phyloP scores from a whole-genome alignment of 2,888 invertebrate genomes.

The Cistogaster globosa region DNA sequence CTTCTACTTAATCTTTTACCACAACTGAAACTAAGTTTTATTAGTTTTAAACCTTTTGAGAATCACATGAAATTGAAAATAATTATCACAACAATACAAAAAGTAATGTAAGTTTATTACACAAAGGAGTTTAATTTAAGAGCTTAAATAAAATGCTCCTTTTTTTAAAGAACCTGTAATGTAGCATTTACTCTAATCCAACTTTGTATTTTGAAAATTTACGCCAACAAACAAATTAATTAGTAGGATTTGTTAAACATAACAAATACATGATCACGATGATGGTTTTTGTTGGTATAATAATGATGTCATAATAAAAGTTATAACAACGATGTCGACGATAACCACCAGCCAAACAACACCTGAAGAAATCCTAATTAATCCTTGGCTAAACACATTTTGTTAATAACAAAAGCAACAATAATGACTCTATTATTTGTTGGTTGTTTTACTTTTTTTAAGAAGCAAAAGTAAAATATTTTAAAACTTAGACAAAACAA shows the following conservation, averaged over 20 bases:
- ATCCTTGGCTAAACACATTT: slow-evolving; percentile 63
- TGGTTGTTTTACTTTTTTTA: not conserved
- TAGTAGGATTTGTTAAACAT: slow-evolving; percentile 69
- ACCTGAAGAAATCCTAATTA: slow-evolving; percentile 70
- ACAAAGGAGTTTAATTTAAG: not conserved
- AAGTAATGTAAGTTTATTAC: not conserved
- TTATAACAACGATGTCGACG: slow-evolving; percentile 59
- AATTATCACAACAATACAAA: slow-evolving; percentile 20
- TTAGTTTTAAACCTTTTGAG: not conserved
- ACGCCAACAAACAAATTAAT: slow-evolving; percentile 72
- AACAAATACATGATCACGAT: slow-evolving; percentile 10
- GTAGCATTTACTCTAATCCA: not conserved
- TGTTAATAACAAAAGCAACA: slow-evolving; percentile 39
- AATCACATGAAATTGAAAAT: slow-evolving; percentile 36
- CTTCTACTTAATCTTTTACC: not conserved
- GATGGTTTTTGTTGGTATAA: not conserved
- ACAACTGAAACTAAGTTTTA: not conserved
- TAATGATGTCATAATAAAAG: slow-evolving; percentile 34
- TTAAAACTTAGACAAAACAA: slow-evolving; percentile 6
- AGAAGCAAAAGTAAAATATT: not conserved
- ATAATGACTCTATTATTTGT: slow-evolving; percentile 4
- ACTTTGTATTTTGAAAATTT: slow-evolving; percentile 14
- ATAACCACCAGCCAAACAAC: slow-evolving; percentile 68
- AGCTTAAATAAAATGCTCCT: slow-evolving; percentile 8
- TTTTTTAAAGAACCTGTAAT: not conserved